A percentile compares a stretch with the other conserved stretches of the same genome.
Conservation (phyloP, 2,797 vertebrate species). For the Uromys caudimaculatus region DNA sequence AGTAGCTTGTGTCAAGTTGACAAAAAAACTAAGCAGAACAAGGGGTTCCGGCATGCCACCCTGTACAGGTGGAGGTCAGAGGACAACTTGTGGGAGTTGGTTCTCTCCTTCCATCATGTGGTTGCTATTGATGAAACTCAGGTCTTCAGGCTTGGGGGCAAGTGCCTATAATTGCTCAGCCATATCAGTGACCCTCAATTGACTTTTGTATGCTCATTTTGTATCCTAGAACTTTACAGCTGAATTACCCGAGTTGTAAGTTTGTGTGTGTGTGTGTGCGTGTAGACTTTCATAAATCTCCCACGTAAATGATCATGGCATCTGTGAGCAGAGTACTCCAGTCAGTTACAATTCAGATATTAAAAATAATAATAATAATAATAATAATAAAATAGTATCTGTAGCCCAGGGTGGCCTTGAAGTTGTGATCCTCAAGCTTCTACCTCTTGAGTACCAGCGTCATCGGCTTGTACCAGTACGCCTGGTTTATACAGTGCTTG, state of each 20-base stretch:
- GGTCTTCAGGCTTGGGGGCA: not conserved
- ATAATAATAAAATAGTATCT: no score
- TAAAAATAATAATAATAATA: not conserved
- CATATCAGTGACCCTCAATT: no score
- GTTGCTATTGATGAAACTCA: not conserved
- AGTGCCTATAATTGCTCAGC: not conserved
- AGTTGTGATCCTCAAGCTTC: not conserved
- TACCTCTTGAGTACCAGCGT: not conserved
- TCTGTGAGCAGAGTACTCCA: not conserved
- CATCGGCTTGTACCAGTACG: not conserved
- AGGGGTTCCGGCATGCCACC: no score
- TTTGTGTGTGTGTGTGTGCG: not conserved
- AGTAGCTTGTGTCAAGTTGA: no score
- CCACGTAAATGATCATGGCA: not conserved
- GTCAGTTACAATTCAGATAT: not conserved
- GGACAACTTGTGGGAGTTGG: no score
- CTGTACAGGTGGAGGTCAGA: no score
- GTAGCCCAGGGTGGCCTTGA: not conserved
- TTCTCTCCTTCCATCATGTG: not conserved
- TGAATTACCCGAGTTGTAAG: not conserved
- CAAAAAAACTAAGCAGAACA: no score
- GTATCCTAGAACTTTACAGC: not conserved
- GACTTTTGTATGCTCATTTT: not conserved
- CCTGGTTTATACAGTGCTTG: not conserved
- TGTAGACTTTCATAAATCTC: not conserved